Base-by-base conservation (phyloP, 1,140 invertebrate genomes). In the Drosophila kohkoa region DNA sequence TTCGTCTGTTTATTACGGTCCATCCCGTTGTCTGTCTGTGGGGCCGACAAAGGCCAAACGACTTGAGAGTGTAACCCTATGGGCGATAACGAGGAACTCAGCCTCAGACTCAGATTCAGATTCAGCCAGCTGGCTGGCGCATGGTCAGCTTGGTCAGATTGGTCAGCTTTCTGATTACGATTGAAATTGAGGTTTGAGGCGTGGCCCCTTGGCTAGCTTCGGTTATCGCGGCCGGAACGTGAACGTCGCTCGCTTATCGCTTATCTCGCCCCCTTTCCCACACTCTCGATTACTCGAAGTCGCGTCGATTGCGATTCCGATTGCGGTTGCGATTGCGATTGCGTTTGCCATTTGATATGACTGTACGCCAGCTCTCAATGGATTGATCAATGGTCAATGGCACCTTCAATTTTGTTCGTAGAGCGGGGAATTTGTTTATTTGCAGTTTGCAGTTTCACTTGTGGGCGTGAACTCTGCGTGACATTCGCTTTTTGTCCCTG, bases 81-180 rank as follows among this genome's bases (percentile, higher is more conserved):
- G 46, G 41, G 30, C 30, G 30, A 32, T 32, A 32, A 10, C 46
- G 79, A 81, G 30, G n/a, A 25, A 41, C 48, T 10, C 7, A 7
- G 7, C 35, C 35, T 3, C 35, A 10, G 35, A 38, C 1, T 10
- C 20, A 43, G 77, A 70, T 1, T 8, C 2, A 48, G 77, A 70
- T 1, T 11, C 28, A 55, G 41, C 79, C 80, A 82, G 75, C 80
- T 82, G 80, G 75, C 16, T 35, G 67, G 43, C 70, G 75, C 79
- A 82, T 82, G 79, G 55, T 25, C 20, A 25, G 20, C 3, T 25
- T 25, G 79, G 55, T 16, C 16, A 16, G 16, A 1, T 16, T 16
- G 79, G 55, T 20, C 79, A 63, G 45, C 55, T 51, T 30, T 20
- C 32, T 41, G 13, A 43, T 4, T 11, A n/a, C 41, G 41, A 43